phyloP scores from a whole-genome alignment of 2,797 vertebrate genomes.

The Lindbergichthys nudifrons region DNA sequence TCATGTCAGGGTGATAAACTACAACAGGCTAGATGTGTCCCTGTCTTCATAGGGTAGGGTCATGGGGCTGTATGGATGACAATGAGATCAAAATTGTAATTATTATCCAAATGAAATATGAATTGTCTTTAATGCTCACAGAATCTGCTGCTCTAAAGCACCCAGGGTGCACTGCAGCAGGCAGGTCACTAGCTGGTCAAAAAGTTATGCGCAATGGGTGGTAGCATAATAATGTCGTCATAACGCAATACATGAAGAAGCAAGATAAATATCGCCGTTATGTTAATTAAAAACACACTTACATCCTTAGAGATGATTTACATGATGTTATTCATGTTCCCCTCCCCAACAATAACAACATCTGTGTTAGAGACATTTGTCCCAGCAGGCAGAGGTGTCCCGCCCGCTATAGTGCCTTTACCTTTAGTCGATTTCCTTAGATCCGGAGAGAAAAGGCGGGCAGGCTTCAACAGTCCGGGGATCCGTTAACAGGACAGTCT shows the following conservation, averaged over 20 bases:
- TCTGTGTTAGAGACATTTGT: slow-evolving; percentile 11
- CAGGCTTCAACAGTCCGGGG: slow-evolving; percentile 24
- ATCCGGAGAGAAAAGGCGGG: slow-evolving; percentile 12
- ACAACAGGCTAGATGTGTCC: slow-evolving; percentile 10
- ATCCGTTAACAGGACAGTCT: slow-evolving; percentile 30
- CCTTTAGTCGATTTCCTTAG: slow-evolving; percentile 44
- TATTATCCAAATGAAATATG: neutral
- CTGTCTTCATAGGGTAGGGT: slow-evolving; percentile 35
- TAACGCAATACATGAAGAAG: neutral
- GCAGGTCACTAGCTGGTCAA: neutral
- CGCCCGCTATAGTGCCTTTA: slow-evolving; percentile 27
- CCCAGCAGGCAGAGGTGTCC: slow-evolving; percentile 30
- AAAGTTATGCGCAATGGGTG: slow-evolving; percentile 48
- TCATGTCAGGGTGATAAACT: slow-evolving; percentile 35
- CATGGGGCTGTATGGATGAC: slow-evolving; percentile 55
- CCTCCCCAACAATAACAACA: neutral
- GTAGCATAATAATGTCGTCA: neutral
- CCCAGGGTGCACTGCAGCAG: slow-evolving; percentile 50
- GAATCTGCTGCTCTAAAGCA: slow-evolving; percentile 22
- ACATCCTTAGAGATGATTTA: neutral
- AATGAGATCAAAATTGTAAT: slow-evolving; percentile 26
- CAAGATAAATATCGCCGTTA: neutral
- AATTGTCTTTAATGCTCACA: slow-evolving; percentile 3
- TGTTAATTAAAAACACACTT: neutral
- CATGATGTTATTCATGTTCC: neutral